A percentile compares a stretch with the other conserved stretches of the same genome.
phyloP scores from a whole-genome alignment of 1,140 invertebrate species.

The Drosophila eugracilis region DNA sequence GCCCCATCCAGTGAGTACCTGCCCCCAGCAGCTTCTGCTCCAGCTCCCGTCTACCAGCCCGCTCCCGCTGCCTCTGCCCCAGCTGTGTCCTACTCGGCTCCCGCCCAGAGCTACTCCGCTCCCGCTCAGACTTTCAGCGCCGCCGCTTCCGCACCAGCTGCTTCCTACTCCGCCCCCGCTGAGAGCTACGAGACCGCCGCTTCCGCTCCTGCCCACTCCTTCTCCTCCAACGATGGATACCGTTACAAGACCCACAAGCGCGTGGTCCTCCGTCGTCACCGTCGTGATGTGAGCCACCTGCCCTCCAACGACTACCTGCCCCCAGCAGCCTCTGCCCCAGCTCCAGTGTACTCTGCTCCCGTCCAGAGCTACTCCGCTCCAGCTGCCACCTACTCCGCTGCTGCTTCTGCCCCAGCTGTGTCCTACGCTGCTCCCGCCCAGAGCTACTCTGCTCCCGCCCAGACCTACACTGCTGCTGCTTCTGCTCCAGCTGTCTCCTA shows the following conservation, averaged over 20 bases:
- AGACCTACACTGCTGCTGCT: constrained; percentile 40
- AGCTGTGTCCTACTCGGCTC: constrained; percentile 10
- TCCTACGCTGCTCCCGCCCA: constrained; percentile 41
- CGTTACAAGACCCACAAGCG: constrained; percentile 15
- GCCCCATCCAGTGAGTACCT: constrained; percentile 66
- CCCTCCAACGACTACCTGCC: constrained; percentile 74
- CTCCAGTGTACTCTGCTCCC: constrained; percentile 30
- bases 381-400: constrained; percentile 54
- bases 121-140: background rate
- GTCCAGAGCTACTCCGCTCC: constrained; percentile 21
- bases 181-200: constrained; percentile 34
- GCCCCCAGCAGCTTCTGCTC: constrained; percentile 64
- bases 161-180: constrained; percentile 38
- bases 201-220: constrained; percentile 19
- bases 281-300: constrained; percentile 76
- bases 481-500: constrained; percentile 40
- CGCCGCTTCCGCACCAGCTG: constrained; percentile 27
- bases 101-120: constrained; percentile 1
- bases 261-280: constrained; percentile 54
- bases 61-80: constrained; percentile 40
- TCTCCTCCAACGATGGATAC: constrained; percentile 25
- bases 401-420: constrained; percentile 45
- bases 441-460: constrained; percentile 31
- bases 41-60: constrained; percentile 32
- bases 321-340: constrained; percentile 64